Evolutionary conservation across 1,140 invertebrate species (phyloP).

Genomic region (Pachypeltis micranthus): DNA sequence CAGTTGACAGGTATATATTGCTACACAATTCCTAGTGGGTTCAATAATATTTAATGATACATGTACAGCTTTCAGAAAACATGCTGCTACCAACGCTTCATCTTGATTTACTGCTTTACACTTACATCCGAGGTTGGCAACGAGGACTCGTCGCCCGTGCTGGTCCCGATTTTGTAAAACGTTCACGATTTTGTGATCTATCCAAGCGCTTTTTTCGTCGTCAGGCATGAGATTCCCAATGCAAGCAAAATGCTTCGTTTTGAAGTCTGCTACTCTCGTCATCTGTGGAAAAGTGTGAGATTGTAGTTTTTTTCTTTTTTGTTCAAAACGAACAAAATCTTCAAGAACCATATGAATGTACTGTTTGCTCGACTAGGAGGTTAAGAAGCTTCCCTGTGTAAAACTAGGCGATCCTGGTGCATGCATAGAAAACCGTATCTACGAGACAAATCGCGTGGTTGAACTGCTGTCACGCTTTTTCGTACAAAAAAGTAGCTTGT

Average conservation of each 20-base stretch:
- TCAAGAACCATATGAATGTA: neutral
- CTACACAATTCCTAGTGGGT: too few species aligned
- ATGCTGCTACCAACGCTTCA: too few species aligned
- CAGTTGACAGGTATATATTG: too few species aligned
- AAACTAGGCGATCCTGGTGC: neutral
- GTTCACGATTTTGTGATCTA: constrained; percentile 58
- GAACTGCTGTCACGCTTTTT: too few species aligned
- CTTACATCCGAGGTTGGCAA: constrained; percentile 46
- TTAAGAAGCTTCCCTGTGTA: neutral
- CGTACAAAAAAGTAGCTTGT: too few species aligned
- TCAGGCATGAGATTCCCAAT: constrained; percentile 49
- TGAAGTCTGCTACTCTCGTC: constrained; percentile 59
- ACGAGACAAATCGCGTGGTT: too few species aligned
- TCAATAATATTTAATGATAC: too few species aligned
- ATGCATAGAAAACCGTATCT: too few species aligned
- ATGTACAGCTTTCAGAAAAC: too few species aligned
- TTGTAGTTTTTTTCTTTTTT: neutral
- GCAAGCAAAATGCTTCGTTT: constrained; percentile 49
- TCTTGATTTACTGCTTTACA: constrained; percentile 3
- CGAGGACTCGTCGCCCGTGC: constrained; percentile 46
- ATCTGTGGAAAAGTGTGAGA: constrained; percentile 41
- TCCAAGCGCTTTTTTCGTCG: constrained; percentile 49
- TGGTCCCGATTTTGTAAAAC: constrained; percentile 56
- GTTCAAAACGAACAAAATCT: neutral
- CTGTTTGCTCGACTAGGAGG: neutral